Evolutionary conservation across 2,888 invertebrate genomes (phyloP), one percentile per base, ranked within the genome.

Genomic region (Rutpela maculata): DNA sequence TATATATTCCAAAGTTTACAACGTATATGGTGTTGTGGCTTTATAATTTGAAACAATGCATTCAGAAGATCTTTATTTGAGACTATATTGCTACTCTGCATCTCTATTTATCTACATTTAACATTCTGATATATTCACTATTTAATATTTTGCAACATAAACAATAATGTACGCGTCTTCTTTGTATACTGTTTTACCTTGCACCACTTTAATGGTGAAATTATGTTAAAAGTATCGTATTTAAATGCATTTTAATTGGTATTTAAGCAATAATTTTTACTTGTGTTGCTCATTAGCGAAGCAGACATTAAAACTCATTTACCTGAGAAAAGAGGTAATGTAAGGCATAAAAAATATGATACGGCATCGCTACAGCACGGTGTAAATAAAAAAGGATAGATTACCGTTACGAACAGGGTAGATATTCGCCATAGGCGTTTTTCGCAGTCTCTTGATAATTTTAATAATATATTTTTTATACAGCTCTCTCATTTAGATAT

Each of bases 331-430:
- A 83, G 81, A 77, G 83, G 81, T 83, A 82, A 81, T 82, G 78
- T 78, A 82, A 82, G 77, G 81, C 79, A 81, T 82, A 81, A 83
- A 84, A 84, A 82, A 83, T 83, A 84, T 83, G 80, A 84, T 83
- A 85, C 82, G 63, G 55, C 72, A 79, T 79, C 76, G 79, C 80
- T 80, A 82, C 83, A 35, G 31, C 31, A 60, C 75, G 81, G 80
- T 80, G 84, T 83, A 84, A 85, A 86, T 85, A 84, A 84, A 84
- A 83, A 83, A 80, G 83, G 79, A 82, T 82, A 81, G 84, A 84
- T 85, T 83, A 83, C 81, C 69, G 70, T 69, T 77, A 68, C 76
- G 66, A 56, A 74, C 68, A 68, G 62, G 38, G 78, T 55, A 65
- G 65, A 56, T 69, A 65, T 66, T 63, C 62, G 35, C 72, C 76